Base-by-base conservation (phyloP, 2,888 invertebrate genomes). In the Mimas tiliae region DNA sequence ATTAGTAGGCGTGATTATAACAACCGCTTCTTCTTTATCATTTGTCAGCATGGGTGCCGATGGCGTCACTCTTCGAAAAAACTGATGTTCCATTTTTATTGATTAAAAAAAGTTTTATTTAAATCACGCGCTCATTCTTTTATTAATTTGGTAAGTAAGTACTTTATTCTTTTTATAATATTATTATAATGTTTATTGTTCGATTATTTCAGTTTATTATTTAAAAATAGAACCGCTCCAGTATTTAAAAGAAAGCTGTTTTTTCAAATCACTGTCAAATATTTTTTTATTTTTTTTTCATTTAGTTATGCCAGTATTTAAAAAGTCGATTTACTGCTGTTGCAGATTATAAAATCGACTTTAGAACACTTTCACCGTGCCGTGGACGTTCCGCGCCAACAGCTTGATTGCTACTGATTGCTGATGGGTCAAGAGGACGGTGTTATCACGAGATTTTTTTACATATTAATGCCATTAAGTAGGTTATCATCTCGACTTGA, bases 21-120 rank as follows among this genome's bases (percentile, higher is more conserved):
- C 80, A 4, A 86, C 78, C 67, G 85, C 83, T 12, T 86, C 84
- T 0, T 79, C 80, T 4, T 75, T 76, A 6, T 85, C 86, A 48
- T 79, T 79, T 0, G 81, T 72, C 68, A 87, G 66, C 84, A 87
- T 85, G 0, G 79, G 79, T 0, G 83, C 68, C 0, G 81, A 75
- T 0, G 84, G 74, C 0, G 80, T 65, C 47, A 76, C 68, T 62
- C 81, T 85, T n/a, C 83, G 82, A 7, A 79, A 65, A 45, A 74
- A 74, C 55, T 74, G 74, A 34, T 80, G 82, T 6, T 82, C 83
- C 84, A 85, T 86, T 75, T 76, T 34, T 50, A 4, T 34, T 12
- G 19, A 19, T 33, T 16, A 48, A 63, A 48, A 12, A 19, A 1
- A 6, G 21, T 63, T 42, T 19, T 8, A 51, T 63, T n/a, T 11